Conservation (phyloP, 1,140 invertebrate species). For the Caerostris darwini region DNA sequence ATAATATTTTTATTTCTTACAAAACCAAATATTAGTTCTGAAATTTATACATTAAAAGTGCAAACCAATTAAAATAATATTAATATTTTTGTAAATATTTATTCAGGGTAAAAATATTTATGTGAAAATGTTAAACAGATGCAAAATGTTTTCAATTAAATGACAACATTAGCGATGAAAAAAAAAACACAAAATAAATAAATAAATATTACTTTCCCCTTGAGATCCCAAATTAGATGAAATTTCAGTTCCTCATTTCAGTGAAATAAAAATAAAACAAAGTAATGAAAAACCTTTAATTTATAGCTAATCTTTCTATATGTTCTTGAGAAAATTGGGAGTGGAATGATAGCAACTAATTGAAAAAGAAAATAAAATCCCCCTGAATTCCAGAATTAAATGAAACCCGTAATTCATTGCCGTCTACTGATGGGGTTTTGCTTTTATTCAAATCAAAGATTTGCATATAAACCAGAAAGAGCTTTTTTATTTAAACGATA, state of each 20-base stretch:
- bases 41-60: too few species aligned
- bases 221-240: too few species aligned
- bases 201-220: background rate
- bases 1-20: too few species aligned
- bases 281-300: background rate
- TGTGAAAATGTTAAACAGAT: too few species aligned
- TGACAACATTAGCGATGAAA: background rate
- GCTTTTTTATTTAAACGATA: slow-evolving; percentile 11
- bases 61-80: too few species aligned
- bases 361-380: background rate
- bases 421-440: background rate
- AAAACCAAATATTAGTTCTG: too few species aligned
- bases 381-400: background rate
- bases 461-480: background rate
- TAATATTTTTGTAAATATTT: too few species aligned
- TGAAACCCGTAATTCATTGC: slow-evolving; percentile 3
- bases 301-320: too few species aligned
- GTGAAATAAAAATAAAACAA: background rate
- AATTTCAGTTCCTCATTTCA: too few species aligned
- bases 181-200: background rate
- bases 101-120: too few species aligned
- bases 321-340: background rate
- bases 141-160: too few species aligned
- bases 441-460: background rate
- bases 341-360: background rate